Percentiles rank a stretch among this genome's conserved stretches.
Conservation (phyloP, 2,888 invertebrate species). For the Margaritifera margaritifera region DNA sequence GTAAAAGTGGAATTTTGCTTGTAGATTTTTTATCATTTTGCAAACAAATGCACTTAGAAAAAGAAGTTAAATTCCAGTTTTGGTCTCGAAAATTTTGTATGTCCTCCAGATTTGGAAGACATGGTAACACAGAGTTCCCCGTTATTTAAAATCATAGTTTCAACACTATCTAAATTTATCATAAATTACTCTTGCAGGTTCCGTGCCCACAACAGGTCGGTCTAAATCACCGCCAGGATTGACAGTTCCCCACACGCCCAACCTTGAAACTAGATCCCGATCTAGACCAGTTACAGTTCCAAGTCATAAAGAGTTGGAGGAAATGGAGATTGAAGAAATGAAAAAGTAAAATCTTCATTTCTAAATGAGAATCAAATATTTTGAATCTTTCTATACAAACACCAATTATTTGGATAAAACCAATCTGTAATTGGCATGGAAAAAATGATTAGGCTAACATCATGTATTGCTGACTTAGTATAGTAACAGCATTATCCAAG, state of each 20-base stretch:
- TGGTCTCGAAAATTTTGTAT: too few relatives aligned
- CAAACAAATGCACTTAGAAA: too few relatives aligned
- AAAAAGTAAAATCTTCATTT: conserved; percentile 74
- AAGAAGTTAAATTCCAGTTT: too few relatives aligned
- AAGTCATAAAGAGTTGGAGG: conserved; percentile 79
- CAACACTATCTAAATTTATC: too few relatives aligned
- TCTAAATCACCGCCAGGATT: conserved; percentile 45
- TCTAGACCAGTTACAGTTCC: conserved; percentile 76
- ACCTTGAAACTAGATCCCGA: conserved; percentile 76
- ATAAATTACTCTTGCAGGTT: background rate
- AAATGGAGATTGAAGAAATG: conserved; percentile 79
- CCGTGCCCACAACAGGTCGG: conserved; percentile 15
- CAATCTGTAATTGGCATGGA: too few relatives aligned
- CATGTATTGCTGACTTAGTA: too few relatives aligned
- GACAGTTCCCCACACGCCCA: conserved; percentile 70
- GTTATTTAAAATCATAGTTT: background rate
- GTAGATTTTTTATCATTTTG: too few relatives aligned
- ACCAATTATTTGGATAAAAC: too few relatives aligned
- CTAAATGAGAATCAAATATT: background rate
- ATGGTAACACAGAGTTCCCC: background rate
- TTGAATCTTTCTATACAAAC: too few relatives aligned
- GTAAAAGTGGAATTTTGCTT: too few relatives aligned
- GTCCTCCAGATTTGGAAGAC: background rate
- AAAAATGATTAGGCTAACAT: too few relatives aligned
- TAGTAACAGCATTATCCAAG: too few relatives aligned